phyloP scores from a whole-genome alignment of 2,888 invertebrate genomes.

The Sclerodermus sp. region DNA sequence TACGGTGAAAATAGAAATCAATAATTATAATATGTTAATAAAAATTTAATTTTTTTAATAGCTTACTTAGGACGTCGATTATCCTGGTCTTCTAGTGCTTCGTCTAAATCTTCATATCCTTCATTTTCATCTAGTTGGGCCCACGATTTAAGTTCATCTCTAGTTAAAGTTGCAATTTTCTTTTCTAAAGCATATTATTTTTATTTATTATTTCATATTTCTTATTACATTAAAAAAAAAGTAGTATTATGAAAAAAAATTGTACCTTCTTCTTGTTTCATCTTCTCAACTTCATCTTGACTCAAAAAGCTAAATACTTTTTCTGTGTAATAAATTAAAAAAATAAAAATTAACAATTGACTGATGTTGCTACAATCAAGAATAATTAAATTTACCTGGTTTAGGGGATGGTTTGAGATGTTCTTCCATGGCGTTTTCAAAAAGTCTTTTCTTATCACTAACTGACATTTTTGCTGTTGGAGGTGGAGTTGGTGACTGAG shows the following conservation, averaged over 20 bases:
- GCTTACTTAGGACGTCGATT: slow-evolving; percentile 54
- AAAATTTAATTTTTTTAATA: too few relatives aligned
- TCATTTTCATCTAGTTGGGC: slow-evolving; percentile 63
- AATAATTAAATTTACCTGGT: slow-evolving; percentile 65
- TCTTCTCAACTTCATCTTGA: slow-evolving; percentile 89
- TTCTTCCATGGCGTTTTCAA: slow-evolving; percentile 94
- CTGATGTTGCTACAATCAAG: background rate
- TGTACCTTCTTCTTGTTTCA: slow-evolving; percentile 85
- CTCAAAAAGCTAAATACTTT: slow-evolving; percentile 93
- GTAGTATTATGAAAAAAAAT: background rate
- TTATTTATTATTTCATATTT: background rate
- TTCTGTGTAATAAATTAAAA: slow-evolving; percentile 59
- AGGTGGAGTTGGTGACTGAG: slow-evolving; percentile 72
- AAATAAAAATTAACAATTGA: background rate
- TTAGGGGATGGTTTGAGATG: slow-evolving; percentile 83
- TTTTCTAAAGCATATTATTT: slow-evolving; percentile 61
- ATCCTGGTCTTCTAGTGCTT: slow-evolving; percentile 45
- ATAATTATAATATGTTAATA: slow-evolving; percentile 7
- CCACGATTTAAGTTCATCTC: slow-evolving; percentile 65
- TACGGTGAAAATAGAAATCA: slow-evolving; percentile 1
- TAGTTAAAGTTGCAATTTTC: slow-evolving; percentile 77
- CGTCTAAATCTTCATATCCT: slow-evolving; percentile 57
- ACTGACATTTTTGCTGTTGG: slow-evolving; percentile 82
- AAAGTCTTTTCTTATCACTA: slow-evolving; percentile 91
- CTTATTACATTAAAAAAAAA: background rate